A percentile compares a stretch with the other conserved stretches of the same genome.
These are phyloP conservation scores for Leptinotarsa lineolata DNA, from an alignment of 1,140 invertebrate genomes.

Conservation along the genomic window DNA sequence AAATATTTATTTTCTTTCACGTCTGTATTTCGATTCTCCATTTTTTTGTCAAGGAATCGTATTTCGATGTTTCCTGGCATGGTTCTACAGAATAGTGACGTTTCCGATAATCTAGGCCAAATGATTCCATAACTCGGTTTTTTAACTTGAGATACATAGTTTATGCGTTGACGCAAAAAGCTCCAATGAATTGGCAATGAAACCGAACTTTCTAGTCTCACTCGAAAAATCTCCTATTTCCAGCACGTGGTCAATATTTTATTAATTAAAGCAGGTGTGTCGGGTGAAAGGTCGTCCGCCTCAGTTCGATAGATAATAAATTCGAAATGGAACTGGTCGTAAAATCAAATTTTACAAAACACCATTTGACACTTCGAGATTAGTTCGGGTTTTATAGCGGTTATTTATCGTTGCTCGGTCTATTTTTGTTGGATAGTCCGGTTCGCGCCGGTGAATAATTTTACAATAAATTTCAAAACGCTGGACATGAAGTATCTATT, in stretches of 20 bases:
- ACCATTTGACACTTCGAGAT: constrained; percentile 26
- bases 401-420: constrained; percentile 23
- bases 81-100: too few species aligned
- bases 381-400: constrained; percentile 23
- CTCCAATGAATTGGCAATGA: constrained; percentile 18
- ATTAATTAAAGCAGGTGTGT: constrained; percentile 31
- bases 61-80: too few species aligned
- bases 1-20: too few species aligned
- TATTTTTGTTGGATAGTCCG: constrained; percentile 20
- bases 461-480: constrained; percentile 13
- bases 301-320: constrained; percentile 22
- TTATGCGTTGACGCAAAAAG: background rate
- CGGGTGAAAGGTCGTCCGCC: constrained; percentile 24
- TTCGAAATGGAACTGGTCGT: constrained; percentile 18
- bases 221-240: constrained; percentile 16
- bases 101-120: too few species aligned
- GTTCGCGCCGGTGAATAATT: constrained; percentile 7
- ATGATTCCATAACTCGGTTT: too few species aligned
- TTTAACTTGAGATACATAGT: too few species aligned
- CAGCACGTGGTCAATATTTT: constrained; percentile 30
- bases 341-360: constrained; percentile 30
- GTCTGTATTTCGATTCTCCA: too few species aligned
- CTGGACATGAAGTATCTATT: constrained; percentile 27
- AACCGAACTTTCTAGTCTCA: constrained; percentile 18
- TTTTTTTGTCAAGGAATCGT: too few species aligned